Evolutionary conservation across 2,888 invertebrate genomes (phyloP).

Genomic region (Cordilura impudica): DNA sequence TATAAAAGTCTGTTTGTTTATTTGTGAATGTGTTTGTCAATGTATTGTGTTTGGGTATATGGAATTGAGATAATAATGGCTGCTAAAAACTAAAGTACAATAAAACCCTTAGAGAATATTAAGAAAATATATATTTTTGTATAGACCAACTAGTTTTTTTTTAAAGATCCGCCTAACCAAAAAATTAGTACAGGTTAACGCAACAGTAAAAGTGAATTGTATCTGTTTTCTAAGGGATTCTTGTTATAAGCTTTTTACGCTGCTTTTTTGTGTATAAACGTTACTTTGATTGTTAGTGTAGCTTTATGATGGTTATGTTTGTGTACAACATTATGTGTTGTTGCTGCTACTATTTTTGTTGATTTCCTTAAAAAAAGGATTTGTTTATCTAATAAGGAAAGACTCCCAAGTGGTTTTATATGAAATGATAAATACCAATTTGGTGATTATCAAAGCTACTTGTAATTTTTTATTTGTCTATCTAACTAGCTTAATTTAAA

Average conservation of each 20-base stretch:
- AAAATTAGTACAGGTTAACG: conserved; percentile 50
- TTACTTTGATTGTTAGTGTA: neutral
- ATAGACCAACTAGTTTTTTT: neutral
- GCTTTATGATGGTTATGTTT: conserved; percentile 9
- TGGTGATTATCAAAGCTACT: too few species aligned
- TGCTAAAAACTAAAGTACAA: conserved; percentile 22
- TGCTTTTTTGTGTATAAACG: neutral
- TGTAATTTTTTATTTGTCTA: too few species aligned
- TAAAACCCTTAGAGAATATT: neutral
- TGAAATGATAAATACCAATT: too few species aligned
- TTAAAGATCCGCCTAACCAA: conserved; percentile 37
- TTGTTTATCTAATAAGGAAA: neutral
- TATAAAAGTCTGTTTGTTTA: neutral
- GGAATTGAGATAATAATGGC: conserved; percentile 28
- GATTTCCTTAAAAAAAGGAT: neutral
- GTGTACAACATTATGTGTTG: conserved; percentile 4
- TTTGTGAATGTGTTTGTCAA: neutral
- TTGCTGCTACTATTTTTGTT: neutral
- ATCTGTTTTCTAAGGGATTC: neutral
- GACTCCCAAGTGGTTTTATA: neutral
- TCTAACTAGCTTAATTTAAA: too few species aligned
- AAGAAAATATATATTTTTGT: neutral
- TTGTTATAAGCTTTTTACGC: neutral
- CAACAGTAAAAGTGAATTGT: neutral
- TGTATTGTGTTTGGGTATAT: neutral